Conservation (phyloP, 2,888 invertebrate species). For the Leptopilina myrica region DNA sequence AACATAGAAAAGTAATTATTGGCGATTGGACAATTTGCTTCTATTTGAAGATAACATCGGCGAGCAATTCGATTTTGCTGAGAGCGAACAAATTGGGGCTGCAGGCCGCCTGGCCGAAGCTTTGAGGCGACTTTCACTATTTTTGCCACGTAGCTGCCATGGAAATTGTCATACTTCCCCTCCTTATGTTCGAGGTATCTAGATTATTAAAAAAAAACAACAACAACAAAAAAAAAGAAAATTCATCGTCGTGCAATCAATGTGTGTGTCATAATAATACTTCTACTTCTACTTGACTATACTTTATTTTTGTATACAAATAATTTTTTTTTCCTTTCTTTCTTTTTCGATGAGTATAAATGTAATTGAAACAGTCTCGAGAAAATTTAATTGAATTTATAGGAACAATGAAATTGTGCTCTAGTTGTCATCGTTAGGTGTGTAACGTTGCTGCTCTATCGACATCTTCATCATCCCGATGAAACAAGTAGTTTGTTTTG, state of each 20-base stretch:
- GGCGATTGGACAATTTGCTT: constrained; percentile 69
- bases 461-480: constrained; percentile 28
- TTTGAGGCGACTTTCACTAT: constrained; percentile 79
- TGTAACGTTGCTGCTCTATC: constrained; percentile 26
- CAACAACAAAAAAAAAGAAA: no score
- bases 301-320: constrained; percentile 50
- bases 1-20: not conserved
- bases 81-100: constrained; percentile 75
- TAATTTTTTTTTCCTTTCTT: constrained; percentile 37
- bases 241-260: constrained; percentile 71
- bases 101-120: constrained; percentile 75
- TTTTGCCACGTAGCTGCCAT: constrained; percentile 85
- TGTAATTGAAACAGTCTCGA: not conserved
- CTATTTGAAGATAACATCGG: constrained; percentile 76
- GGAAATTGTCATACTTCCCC: constrained; percentile 85
- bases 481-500: constrained; percentile 30
- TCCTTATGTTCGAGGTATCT: constrained; percentile 85
- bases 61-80: constrained; percentile 76
- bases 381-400: constrained; percentile 34
- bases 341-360: not conserved
- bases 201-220: constrained; percentile 65
- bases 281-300: constrained; percentile 53
- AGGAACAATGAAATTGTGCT: constrained; percentile 23
- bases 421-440: constrained; percentile 30
- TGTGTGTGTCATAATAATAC: constrained; percentile 70